These are phyloP conservation scores for Anthrax anthrax DNA, from an alignment of 2,888 invertebrate genomes.

Conservation along the genomic window DNA sequence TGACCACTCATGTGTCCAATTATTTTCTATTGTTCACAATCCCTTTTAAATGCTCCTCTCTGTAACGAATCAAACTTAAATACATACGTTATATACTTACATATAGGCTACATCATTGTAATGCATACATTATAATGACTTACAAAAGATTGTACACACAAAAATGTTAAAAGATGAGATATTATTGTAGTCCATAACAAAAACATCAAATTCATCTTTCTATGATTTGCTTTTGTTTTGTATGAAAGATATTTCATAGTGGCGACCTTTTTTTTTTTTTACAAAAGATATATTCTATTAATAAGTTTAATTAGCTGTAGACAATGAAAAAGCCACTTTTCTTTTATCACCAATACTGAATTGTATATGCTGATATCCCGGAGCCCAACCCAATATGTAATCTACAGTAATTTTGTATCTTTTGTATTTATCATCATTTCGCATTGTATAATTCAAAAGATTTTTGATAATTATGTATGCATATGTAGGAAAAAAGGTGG, in stretches of 20 bases:
- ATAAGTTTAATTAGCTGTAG: constrained; percentile 6
- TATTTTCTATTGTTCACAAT: constrained; percentile 17
- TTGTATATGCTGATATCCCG: too few relatives aligned
- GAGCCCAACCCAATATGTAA: too few relatives aligned
- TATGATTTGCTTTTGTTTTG: neutral
- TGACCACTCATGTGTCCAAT: constrained; percentile 20
- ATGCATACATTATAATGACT: neutral
- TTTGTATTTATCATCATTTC: too few relatives aligned
- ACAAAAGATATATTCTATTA: constrained; percentile 1
- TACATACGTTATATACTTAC: too few relatives aligned
- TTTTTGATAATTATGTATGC: too few relatives aligned
- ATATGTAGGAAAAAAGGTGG: too few relatives aligned
- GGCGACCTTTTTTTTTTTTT: neutral
- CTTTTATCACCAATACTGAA: neutral
- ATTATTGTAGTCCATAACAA: neutral
- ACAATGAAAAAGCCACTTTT: neutral
- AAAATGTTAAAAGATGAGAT: neutral
- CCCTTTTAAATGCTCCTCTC: constrained; percentile 10
- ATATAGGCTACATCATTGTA: too few relatives aligned
- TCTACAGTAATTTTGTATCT: too few relatives aligned
- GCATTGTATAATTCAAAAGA: too few relatives aligned
- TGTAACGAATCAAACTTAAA: neutral
- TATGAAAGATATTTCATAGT: neutral
- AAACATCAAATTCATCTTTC: constrained; percentile 1
- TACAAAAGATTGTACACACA: neutral